Evolutionary conservation across 2,797 vertebrate species (phyloP).

Genomic region (Denticeps clupeoides): DNA sequence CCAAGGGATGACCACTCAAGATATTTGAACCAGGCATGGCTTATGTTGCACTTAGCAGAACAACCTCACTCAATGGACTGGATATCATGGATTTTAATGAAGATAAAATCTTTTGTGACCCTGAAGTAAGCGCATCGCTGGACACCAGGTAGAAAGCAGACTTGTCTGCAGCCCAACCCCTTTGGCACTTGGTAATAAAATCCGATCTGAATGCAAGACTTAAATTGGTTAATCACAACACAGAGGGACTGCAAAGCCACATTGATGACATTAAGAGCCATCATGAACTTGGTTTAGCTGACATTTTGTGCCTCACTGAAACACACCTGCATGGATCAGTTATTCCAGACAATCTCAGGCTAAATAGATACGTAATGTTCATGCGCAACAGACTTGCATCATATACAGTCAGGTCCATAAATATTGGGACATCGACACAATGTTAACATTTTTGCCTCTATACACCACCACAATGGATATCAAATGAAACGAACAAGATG

Average conservation of each 20-base stretch:
- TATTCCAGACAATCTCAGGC: slow-evolving; percentile 13
- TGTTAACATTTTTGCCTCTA: too few relatives aligned
- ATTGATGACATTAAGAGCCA: slow-evolving; percentile 17
- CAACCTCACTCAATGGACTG: background rate
- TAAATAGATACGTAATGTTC: slow-evolving; percentile 20
- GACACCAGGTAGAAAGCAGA: slow-evolving; percentile 2
- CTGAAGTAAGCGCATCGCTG: background rate
- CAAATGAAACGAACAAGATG: too few relatives aligned
- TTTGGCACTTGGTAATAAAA: background rate
- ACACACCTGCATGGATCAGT: slow-evolving; percentile 17
- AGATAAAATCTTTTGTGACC: slow-evolving; percentile 7
- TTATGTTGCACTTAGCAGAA: slow-evolving; percentile 6
- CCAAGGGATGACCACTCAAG: too few relatives aligned
- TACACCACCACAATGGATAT: too few relatives aligned
- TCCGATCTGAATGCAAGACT: background rate
- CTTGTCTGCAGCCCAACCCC: slow-evolving; percentile 8
- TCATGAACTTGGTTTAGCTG: slow-evolving; percentile 6
- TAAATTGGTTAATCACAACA: slow-evolving; percentile 10
- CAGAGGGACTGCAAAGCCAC: slow-evolving; percentile 1
- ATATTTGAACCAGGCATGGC: slow-evolving; percentile 10
- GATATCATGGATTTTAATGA: slow-evolving; percentile 7
- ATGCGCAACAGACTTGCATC: background rate
- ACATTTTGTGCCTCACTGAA: slow-evolving; percentile 19
- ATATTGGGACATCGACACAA: too few relatives aligned
- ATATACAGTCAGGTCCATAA: too few relatives aligned